These are phyloP conservation scores for Mus minutoides DNA, from an alignment of 2,797 vertebrate genomes.

Conservation along the genomic window DNA sequence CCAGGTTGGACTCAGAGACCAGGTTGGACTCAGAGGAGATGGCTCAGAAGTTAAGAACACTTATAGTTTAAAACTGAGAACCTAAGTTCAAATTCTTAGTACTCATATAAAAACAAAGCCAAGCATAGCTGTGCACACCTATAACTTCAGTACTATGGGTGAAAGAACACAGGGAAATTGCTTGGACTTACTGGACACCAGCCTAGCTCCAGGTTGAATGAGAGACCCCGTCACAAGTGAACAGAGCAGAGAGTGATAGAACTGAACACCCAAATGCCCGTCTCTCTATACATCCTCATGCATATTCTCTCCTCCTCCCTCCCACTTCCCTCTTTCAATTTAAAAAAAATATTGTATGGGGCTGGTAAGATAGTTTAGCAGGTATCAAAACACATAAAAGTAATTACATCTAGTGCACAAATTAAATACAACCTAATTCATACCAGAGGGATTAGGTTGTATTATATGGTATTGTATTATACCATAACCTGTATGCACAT, in stretches of 20 bases:
- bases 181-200: background rate
- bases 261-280: background rate
- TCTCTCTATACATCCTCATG: background rate
- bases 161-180: background rate
- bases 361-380: background rate
- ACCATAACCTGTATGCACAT: background rate
- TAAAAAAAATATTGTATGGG: background rate
- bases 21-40: no score
- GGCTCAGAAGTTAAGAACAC: background rate
- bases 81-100: background rate
- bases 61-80: background rate
- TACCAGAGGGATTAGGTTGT: background rate
- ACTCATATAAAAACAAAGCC: background rate
- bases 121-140: background rate
- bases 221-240: background rate
- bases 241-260: background rate
- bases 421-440: background rate
- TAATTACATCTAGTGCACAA: background rate
- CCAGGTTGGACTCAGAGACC: background rate
- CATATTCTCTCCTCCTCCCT: background rate
- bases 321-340: background rate
- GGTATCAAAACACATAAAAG: constrained; percentile 15
- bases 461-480: no score
- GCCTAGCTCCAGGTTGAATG: background rate
- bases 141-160: background rate